Evolutionary conservation across 2,113 vertebrate genomes (phyloP), one percentile per base, ranked within the genome.

Genomic region (Trogon surrucura): DNA sequence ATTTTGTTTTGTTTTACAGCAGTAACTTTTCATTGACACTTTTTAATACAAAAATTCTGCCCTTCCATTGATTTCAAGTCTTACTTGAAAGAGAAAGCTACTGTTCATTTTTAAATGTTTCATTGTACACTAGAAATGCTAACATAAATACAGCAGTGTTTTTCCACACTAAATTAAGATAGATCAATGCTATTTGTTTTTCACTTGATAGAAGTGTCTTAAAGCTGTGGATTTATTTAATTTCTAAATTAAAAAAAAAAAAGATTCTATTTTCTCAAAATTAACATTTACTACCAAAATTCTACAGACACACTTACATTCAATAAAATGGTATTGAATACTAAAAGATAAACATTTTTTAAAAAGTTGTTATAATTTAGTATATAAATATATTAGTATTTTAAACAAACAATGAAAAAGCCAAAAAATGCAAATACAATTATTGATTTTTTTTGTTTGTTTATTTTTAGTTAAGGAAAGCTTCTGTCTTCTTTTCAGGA

Each of bases 1-100:
- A 89, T 92, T 97, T 88, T 95, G 87, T 95, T 97, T 97, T 96
- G 89, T 92, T 97, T 96, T 90, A 44, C 86, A 94, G 70, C 91
- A 96, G 84, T 80, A 95, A 94, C 57, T 94, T 70, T 95, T 97
- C 91, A 91, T 79, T 92, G 79, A 80, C 73, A 92, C 56, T 70
- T 92, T 88, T 93, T 97, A 91, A 96, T 95, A 93, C 84, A 95
- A 95, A 96, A 96, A 89, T 94, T 88, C 56, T 23, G 75, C 65
- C 85, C 29, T 84, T 51, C 85, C 54, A 89, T 69, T 96, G 85
- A 87, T 91, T 97, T 96, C 36, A 80, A 75, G 70, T 44, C 61
- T 62, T 72, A 36, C 83, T 80, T 38, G 80, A 75, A 96, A 89
- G 67, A 97, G 87, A 97, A 96, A 96, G 70, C 56, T 70, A 86